Conservation (phyloP, 2,797 vertebrate genomes). For the Poliocrania exsul region DNA sequence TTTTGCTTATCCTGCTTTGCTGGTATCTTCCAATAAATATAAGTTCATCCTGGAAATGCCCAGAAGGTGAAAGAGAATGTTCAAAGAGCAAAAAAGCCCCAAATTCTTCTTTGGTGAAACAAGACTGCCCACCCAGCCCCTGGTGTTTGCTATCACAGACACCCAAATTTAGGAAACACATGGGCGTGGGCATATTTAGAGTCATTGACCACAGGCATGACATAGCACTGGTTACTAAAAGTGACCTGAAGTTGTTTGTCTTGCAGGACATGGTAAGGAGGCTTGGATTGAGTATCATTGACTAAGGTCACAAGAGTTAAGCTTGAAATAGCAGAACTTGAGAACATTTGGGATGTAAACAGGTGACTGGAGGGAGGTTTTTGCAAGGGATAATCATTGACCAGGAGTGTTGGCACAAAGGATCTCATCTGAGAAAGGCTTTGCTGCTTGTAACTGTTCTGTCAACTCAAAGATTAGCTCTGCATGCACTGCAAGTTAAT, state of each 20-base stretch:
- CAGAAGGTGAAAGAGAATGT: neutral
- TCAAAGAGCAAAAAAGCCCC: neutral
- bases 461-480: neutral
- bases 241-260: slow-evolving; percentile 36
- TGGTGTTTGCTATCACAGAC: slow-evolving; percentile 17
- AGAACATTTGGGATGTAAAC: slow-evolving; percentile 51
- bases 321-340: slow-evolving; percentile 65
- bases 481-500: neutral
- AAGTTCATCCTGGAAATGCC: neutral
- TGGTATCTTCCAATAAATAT: neutral
- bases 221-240: slow-evolving; percentile 65
- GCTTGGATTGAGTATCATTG: slow-evolving; percentile 40
- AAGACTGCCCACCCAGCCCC: neutral
- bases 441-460: neutral
- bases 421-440: neutral
- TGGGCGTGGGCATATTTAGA: slow-evolving; percentile 47
- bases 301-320: slow-evolving; percentile 60
- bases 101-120: neutral
- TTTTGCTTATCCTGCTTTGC: neutral
- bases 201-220: slow-evolving; percentile 52
- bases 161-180: slow-evolving; percentile 30
- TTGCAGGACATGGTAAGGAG: slow-evolving; percentile 34
- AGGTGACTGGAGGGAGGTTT: slow-evolving; percentile 42
- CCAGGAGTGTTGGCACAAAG: neutral
- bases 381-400: slow-evolving; percentile 54